phyloP scores from a whole-genome alignment of 2,888 invertebrate species.

The Automeris io region DNA sequence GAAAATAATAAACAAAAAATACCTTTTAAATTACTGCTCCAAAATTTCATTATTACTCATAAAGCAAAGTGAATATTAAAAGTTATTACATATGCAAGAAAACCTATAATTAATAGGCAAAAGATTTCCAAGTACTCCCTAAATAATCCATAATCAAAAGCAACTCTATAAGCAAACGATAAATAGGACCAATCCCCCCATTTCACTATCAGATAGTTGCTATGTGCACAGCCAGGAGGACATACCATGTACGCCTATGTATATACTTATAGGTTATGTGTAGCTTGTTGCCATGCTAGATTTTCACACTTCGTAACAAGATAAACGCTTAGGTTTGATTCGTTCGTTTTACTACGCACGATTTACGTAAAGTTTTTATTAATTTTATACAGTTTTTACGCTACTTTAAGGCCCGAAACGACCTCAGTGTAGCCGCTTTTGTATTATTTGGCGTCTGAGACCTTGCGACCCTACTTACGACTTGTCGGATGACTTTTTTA shows the following conservation, averaged over 20 bases:
- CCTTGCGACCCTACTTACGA: slow-evolving; percentile 37
- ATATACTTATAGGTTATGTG: slow-evolving; percentile 59
- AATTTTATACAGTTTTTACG: slow-evolving; percentile 16
- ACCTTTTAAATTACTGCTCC: too few relatives aligned
- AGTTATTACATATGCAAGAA: too few relatives aligned
- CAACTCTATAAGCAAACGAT: too few relatives aligned
- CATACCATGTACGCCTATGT: slow-evolving; percentile 32
- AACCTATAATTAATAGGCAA: too few relatives aligned
- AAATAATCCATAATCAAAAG: too few relatives aligned
- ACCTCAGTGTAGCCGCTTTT: slow-evolving; percentile 21
- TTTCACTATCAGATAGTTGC: slow-evolving; percentile 41
- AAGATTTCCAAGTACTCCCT: too few relatives aligned
- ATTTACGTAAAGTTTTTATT: slow-evolving; percentile 17
- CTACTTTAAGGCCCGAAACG: slow-evolving; percentile 18
- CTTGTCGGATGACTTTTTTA: slow-evolving; percentile 29
- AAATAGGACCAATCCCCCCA: too few relatives aligned
- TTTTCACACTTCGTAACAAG: slow-evolving; percentile 30
- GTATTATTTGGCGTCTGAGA: slow-evolving; percentile 22
- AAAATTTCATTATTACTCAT: too few relatives aligned
- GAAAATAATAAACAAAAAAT: too few relatives aligned
- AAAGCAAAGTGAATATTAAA: too few relatives aligned
- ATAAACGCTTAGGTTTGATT: slow-evolving; percentile 23
- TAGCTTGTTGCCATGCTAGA: slow-evolving; percentile 66
- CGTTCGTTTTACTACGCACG: slow-evolving; percentile 17
- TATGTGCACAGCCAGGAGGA: slow-evolving; percentile 37